Conservation (phyloP, 2,888 invertebrate species). For the Folsomia candida region DNA sequence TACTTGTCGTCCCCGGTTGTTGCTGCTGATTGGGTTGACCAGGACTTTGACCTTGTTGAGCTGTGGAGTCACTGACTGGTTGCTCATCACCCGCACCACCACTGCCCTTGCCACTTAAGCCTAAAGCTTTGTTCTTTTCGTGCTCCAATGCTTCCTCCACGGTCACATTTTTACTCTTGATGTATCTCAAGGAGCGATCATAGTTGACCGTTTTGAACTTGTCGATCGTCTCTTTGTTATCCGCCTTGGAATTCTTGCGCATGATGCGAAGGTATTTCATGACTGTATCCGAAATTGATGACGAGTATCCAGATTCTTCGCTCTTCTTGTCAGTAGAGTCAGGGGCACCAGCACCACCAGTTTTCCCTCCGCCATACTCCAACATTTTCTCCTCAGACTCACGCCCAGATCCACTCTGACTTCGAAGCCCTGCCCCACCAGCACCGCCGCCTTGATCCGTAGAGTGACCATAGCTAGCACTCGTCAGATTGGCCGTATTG, state of each 20-base stretch:
- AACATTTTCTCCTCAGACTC: conserved; percentile 37
- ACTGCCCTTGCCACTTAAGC: neutral
- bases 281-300: conserved; percentile 82
- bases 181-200: conserved; percentile 77
- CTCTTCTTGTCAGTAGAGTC: conserved; percentile 42
- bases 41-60: no score
- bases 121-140: conserved; percentile 52
- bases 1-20: neutral
- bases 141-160: conserved; percentile 69
- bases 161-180: conserved; percentile 73
- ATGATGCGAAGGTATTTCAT: conserved; percentile 83
- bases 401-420: conserved; percentile 32
- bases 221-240: conserved; percentile 70
- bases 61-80: neutral
- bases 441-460: neutral
- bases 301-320: conserved; percentile 58
- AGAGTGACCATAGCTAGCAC: neutral
- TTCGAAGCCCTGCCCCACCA: conserved; percentile 2
- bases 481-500: neutral
- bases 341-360: conserved; percentile 8
- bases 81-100: no score
- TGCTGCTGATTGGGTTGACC: no score
- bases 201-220: conserved; percentile 85
- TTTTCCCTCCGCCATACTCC: conserved; percentile 16
- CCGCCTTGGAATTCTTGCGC: conserved; percentile 74